phyloP scores from a whole-genome alignment of 1,140 invertebrate genomes.

The Pomacea maculata region DNA sequence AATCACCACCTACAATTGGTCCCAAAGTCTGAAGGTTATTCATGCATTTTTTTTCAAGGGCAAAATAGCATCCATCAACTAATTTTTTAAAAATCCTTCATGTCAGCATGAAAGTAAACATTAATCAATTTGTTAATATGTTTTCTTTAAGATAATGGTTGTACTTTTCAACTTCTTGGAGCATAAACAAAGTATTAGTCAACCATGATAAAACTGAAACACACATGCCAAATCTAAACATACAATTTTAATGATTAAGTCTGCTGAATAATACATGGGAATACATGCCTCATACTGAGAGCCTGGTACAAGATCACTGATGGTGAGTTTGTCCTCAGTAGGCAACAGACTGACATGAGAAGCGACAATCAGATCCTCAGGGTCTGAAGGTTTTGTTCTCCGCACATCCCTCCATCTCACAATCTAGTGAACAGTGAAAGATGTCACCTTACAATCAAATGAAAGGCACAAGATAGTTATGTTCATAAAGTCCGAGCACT shows the following conservation, averaged over 20 bases:
- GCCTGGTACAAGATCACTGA: constrained; percentile 56
- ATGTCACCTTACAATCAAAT: no score
- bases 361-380: constrained; percentile 52
- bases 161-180: background rate
- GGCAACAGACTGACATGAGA: constrained; percentile 56
- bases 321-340: constrained; percentile 51
- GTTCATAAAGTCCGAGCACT: no score
- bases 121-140: background rate
- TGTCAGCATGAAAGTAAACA: no score
- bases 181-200: background rate
- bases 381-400: constrained; percentile 34
- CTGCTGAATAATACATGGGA: background rate
- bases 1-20: constrained; percentile 45
- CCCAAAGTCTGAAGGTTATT: no score
- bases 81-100: no score
- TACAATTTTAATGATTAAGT: background rate
- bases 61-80: no score
- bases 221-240: background rate
- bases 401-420: constrained; percentile 61
- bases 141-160: background rate
- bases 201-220: background rate
- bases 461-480: no score
- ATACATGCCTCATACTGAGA: constrained; percentile 47
- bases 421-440: constrained; percentile 40
- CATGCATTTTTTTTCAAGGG: no score